Evolutionary conservation across 2,797 vertebrate species (phyloP).

Genomic region (Acomys russatus): DNA sequence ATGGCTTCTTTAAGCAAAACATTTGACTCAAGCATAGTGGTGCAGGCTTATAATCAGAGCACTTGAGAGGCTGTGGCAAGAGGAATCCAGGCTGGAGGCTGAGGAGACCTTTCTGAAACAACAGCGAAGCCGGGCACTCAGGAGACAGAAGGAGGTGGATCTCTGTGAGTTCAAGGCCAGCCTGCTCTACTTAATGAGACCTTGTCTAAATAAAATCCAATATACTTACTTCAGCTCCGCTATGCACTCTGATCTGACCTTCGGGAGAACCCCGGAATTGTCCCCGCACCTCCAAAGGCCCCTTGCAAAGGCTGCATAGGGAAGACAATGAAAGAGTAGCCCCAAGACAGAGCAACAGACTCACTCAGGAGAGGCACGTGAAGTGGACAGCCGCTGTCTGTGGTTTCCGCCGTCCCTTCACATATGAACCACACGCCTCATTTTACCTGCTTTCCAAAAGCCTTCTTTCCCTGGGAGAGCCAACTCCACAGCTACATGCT

Average conservation of each 20-base stretch:
- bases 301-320: neutral
- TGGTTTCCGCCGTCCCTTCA: neutral
- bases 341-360: neutral
- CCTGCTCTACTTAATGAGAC: neutral
- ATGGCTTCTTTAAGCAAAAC: neutral
- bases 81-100: neutral
- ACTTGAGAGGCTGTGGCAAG: neutral
- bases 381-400: neutral
- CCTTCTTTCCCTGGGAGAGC: neutral
- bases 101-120: neutral
- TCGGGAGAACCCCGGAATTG: neutral
- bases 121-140: neutral
- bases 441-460: neutral
- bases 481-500: neutral
- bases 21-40: neutral
- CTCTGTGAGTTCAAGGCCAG: neutral
- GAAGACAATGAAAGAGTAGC: neutral
- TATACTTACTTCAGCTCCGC: neutral
- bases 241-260: neutral
- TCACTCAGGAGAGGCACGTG: neutral
- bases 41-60: neutral
- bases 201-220: neutral
- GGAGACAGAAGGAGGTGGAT: neutral
- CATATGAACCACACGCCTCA: neutral
- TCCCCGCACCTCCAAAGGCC: neutral